Base-by-base conservation (phyloP, 2,113 vertebrate species). In the Sorex fumeus region DNA sequence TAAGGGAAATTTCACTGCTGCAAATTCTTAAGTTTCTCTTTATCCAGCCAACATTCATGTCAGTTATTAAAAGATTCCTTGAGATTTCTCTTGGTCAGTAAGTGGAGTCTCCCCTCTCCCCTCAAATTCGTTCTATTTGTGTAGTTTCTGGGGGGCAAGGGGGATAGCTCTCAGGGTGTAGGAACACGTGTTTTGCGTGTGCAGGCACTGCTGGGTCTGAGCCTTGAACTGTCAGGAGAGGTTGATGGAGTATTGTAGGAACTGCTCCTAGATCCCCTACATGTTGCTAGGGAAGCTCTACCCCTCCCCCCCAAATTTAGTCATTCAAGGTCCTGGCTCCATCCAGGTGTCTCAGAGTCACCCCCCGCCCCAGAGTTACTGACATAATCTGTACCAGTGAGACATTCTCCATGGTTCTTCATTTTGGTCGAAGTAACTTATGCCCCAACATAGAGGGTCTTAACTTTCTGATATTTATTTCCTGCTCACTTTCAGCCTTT, bases 31-130 rank as follows among this genome's bases (percentile, higher is more conserved):
- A 18, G 69, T 12, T 36, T 50, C 2, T 50, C 47, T 50, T 81
- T 88, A 80, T 64, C 32, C 0, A 28, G 60, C 40, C 15, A 36
- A 84, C 71, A 19, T 28, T 50, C 15, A 45, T 32, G 50, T 70
- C 70, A 71, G 6, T 60, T 88, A 76, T 91, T 70, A 71, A 76
- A 84, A 88, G 30, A 25, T 71, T 85, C 34, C 78, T 43, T 91
- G 30, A 12, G 47, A 13, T 70, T 71, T 88, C 88, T 81, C 50
- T 91, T 50, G 79, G 75, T 3, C 30, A 81, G 15, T 53, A 19
- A 28, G 6, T 69, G 47, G 27, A 83, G 16, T 62, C 19, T 30
- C 64, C 15, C 4, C 50, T 4, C 18, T 67, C 11, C 1, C 27
- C 30, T 32, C 64, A 2, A 7, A 21, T 67, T 45, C 1, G 64